Percentiles rank a stretch among this genome's conserved stretches.
phyloP scores from a whole-genome alignment of 2,888 invertebrate species.

The Mesorhabditis spiculigera region DNA sequence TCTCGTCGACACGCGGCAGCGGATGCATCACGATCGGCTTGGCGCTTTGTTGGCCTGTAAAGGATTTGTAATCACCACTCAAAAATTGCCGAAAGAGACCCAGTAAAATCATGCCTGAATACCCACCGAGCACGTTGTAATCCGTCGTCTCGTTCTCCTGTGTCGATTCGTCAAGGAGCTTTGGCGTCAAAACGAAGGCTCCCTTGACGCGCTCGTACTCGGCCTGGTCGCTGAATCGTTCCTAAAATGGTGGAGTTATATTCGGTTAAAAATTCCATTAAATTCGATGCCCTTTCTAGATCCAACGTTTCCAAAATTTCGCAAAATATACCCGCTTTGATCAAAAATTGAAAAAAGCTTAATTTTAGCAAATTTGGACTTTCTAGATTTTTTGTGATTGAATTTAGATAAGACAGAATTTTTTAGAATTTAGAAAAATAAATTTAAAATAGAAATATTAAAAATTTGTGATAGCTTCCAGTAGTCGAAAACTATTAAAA shows the following conservation, averaged over 20 bases:
- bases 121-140: constrained; percentile 3
- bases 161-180: constrained; percentile 77
- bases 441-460: background rate
- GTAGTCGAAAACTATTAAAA: no score
- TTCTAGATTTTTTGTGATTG: no score
- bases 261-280: no score
- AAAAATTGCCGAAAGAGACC: background rate
- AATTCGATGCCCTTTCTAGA: no score
- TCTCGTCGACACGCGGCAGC: constrained; percentile 87
- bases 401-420: no score
- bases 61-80: no score
- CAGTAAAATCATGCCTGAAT: background rate
- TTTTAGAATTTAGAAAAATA: no score
- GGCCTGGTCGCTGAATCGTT: constrained; percentile 47
- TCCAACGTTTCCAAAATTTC: no score
- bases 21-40: constrained; percentile 78
- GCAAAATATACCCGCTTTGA: no score
- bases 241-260: background rate
- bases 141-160: constrained; percentile 11
- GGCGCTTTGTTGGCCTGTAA: constrained; percentile 23
- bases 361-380: no score
- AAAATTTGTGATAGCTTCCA: constrained; percentile 12
- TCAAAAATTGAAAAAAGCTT: no score
- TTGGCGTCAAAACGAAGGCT: constrained; percentile 83
- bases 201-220: constrained; percentile 63